Base-by-base conservation (phyloP, 2,797 vertebrate species). In the Sebastes flavidus region DNA sequence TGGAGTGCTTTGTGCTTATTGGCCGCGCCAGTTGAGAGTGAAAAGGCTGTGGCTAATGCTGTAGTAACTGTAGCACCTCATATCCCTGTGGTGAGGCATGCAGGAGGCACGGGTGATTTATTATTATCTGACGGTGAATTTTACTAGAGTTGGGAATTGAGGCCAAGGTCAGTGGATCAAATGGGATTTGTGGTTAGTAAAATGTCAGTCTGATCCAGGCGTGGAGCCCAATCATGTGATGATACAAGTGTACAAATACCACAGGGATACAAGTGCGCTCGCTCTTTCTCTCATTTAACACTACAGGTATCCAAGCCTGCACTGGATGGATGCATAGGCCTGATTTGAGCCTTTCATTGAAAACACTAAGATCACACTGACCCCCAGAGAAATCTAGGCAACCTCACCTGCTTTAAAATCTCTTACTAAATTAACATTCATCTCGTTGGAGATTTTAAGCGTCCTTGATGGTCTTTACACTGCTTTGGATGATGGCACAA, bases 81-180 rank as follows among this genome's bases (percentile, higher is more conserved):
- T 87, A 88, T 85, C 83, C 75, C 78, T 32, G 65, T 49, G 85
- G 73, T 81, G 58, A 83, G 72, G 55, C 86, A 46, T 46, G 42
- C 42, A 46, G 42, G 38, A 65, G 49, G 29, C 71, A 58, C 46
- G 80, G 71, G 27, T 72, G 83, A 90, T 88, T 88, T 92, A 75
- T 84, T 87, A 86, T 91, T 65, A 91, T 89, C 87, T 86, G 86
- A 78, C 6, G 4, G 75, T 63, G 75, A 85, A 86, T 90, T 91
- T 91, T 58, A 83, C 77, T 8, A 14, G 22, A 69, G 66, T 65
- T 77, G 69, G 83, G 84, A 83, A 91, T 84, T 75, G 77, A 89
- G 84, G 84, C 82, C 87, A 90, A 93, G 91, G 90, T 93, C 88
- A 87, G 81, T 83, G 85, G 83, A 89, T 93, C 87, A 85, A 86